Evolutionary conservation across 2,797 vertebrate species (phyloP), one percentile per base, ranked within the genome.

Genomic region (Melanotaenia trifasciata): DNA sequence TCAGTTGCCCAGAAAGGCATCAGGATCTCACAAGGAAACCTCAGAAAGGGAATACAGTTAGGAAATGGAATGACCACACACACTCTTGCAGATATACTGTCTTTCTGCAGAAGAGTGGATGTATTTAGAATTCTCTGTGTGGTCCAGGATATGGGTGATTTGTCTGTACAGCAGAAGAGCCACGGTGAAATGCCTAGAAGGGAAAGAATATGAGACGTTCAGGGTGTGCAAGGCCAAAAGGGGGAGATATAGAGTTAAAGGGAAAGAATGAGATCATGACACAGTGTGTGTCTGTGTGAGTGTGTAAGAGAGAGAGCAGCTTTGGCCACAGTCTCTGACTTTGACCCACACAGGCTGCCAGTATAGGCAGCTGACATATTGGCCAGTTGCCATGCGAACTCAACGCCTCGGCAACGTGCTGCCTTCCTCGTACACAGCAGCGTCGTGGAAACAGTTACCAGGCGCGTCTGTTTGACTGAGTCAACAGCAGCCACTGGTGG

Each of bases 391-490:
- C 93, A 92, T 53, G 76, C 85, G 75, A 90, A 89, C 89, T 72
- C 83, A 80, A 80, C 64, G 79, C 87, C 90, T 83, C 88, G 24
- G 76, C 89, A 94, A 94, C 94, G 93, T 94, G 94, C 94, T 89
- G 85, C 56, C 91, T 80, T 72, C 78, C 94, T 93, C 92, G 90
- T 94, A 92, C 89, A 64, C 91, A 84, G 76, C 68, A 35, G 80
- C 79, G 76, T 83, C 68, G 70, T 78, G 86, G 89, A 90, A 91
- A 89, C 79, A 64, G 86, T 86, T 72, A 74, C 85, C 64, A 64
- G 77, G 85, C 26, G 14, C 43, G 57, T 59, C 82, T 70, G 80
- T 80, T 84, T 72, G 22, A 66, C 80, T 84, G 86, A 88, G 83
- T 88, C 89, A 86, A 93, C 84, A 92, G 92, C 90, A 90, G 79